These are phyloP conservation scores for Ceramica pisi DNA, from an alignment of 2,888 invertebrate species.

Conservation along the genomic window DNA sequence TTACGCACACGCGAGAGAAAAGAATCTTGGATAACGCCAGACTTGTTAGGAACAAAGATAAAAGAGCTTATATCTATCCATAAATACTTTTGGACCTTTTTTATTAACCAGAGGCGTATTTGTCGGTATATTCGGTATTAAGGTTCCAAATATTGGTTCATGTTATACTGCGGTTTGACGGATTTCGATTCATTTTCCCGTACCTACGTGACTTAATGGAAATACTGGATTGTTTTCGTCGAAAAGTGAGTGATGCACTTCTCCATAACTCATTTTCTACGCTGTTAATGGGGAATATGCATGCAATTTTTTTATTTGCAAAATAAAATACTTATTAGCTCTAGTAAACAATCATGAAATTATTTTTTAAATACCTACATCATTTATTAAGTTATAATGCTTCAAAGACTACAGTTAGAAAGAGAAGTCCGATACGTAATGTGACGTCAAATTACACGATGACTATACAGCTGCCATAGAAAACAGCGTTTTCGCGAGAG, in stretches of 20 bases:
- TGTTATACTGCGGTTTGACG: not conserved
- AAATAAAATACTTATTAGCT: no score
- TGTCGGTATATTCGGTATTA: not conserved
- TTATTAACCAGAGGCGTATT: not conserved
- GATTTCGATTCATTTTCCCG: not conserved
- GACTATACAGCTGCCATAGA: no score
- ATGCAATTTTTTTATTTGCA: no score
- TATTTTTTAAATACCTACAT: no score
- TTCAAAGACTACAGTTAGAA: no score
- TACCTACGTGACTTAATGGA: slow-evolving; percentile 1
- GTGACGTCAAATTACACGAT: no score
- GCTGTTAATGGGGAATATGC: no score
- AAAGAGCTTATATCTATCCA: slow-evolving; percentile 1
- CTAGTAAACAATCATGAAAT: no score
- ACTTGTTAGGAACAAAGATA: slow-evolving; percentile 29
- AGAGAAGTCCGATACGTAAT: no score
- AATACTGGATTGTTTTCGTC: not conserved
- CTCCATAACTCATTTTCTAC: not conserved
- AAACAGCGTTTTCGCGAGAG: no score
- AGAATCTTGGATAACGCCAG: slow-evolving; percentile 40
- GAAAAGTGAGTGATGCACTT: slow-evolving; percentile 9
- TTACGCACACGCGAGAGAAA: slow-evolving; percentile 24
- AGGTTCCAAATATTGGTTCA: not conserved
- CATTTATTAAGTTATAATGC: no score
- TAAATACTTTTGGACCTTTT: slow-evolving; percentile 11